Evolutionary conservation across 37 sponge, comb jelly and placozoan genomes (phyloP), one percentile per base, ranked within the genome.

Genomic region (Axinella damicornis): DNA sequence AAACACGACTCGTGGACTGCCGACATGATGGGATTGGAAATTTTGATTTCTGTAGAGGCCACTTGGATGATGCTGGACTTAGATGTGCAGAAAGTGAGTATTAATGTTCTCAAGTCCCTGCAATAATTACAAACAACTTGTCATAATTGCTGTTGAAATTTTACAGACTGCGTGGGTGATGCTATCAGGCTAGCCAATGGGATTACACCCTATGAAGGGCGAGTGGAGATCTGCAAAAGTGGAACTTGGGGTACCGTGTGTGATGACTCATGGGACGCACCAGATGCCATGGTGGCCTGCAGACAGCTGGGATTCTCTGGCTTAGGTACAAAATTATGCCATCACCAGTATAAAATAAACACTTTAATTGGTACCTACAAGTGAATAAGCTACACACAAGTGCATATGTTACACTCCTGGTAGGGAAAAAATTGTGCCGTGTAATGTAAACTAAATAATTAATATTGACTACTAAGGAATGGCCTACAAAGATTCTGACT

Each of bases 191-290:
- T 80, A 20, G 32, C 68, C 66, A 69, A 69, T 58, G 74, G 74
- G 40, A 46, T 14, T 35, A 17, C 35, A 28, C 53, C 69, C 15
- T 34, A 34, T 27, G 34, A 69, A 24, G 81, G 81, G 21, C 68
- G 81, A 35, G 81, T 80, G 19, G 81, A 80, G 38, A 27, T 80
- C 32, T 80, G 69, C 57, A 58, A 55, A 27, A 67, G 35, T 34
- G 30, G 41, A 13, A 28, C 56, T n/a, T 80, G 81, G 81, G 81
- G 81, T 40, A 80, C 81, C 12, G 81, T 80, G 53, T 69, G 70
- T 28, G 81, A 80, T 40, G 56, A 66, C 13, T 5, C 2, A 0
- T 80, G 81, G 81, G n/a, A 66, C 36, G 9, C 28, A 18, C 31
- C 27, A 36, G 81, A 80, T 53, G 66, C 69, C 33, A 36, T n/a